Percentiles rank a stretch among this genome's conserved stretches.
Conservation (phyloP, 1,140 invertebrate species). For the Brachionus calyciflorus region DNA sequence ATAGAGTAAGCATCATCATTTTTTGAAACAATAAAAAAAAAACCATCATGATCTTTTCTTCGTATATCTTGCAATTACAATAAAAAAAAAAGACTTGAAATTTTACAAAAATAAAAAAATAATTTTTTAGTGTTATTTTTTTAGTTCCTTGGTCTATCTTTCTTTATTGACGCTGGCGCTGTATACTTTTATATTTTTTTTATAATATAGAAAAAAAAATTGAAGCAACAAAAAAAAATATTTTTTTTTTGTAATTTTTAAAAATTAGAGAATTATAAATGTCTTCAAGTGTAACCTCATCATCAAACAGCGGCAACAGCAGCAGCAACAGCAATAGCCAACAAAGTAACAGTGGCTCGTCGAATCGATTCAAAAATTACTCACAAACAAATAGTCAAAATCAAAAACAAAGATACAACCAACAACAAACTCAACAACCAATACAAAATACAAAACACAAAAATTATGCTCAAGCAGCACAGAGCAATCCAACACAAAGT, state of each 20-base stretch:
- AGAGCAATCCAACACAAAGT: neutral
- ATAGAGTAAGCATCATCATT: slow-evolving; percentile 29
- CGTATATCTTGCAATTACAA: too few relatives aligned
- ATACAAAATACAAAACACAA: neutral
- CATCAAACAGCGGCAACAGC: neutral
- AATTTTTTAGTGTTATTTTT: too few relatives aligned
- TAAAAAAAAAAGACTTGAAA: too few relatives aligned
- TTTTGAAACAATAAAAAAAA: slow-evolving; percentile 14
- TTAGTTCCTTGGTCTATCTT: too few relatives aligned
- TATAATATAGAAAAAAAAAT: too few relatives aligned
- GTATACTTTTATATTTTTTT: too few relatives aligned
- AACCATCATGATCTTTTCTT: neutral
- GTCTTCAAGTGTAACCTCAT: slow-evolving; percentile 21
- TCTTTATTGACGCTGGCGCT: too few relatives aligned
- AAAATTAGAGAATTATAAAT: too few relatives aligned
- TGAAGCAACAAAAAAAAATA: slow-evolving; percentile 9
- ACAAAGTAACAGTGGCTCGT: neutral
- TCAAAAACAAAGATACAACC: neutral
- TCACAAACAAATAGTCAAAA: slow-evolving; percentile 14
- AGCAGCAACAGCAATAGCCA: neutral
- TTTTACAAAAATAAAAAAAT: too few relatives aligned
- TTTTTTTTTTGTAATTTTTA: too few relatives aligned
- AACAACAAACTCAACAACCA: slow-evolving; percentile 2
- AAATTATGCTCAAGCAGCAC: slow-evolving; percentile 2
- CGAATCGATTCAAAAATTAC: neutral